Conservation (phyloP, 2,113 vertebrate species). For the Gasterosteus nipponicus region DNA sequence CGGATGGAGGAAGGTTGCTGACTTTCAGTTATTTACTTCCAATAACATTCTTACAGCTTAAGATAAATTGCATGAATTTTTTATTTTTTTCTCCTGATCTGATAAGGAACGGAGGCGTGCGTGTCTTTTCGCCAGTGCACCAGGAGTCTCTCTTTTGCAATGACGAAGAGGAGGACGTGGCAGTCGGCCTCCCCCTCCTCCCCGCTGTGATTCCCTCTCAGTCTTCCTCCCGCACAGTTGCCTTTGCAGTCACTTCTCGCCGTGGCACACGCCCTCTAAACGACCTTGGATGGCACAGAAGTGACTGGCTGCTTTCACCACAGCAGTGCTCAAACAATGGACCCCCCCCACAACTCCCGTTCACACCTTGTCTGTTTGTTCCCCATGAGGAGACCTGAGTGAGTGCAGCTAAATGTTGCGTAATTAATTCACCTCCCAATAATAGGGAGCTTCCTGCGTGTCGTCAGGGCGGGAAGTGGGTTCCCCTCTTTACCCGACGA, state of each 20-base stretch:
- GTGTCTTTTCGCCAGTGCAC: not conserved
- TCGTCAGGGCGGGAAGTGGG: constrained; percentile 53
- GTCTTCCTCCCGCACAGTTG: constrained; percentile 33
- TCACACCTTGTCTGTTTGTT: no score
- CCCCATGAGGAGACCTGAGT: constrained; percentile 40
- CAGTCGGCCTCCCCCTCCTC: constrained; percentile 14
- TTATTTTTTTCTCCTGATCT: not conserved
- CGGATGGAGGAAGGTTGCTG: constrained; percentile 11
- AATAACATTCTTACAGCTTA: constrained; percentile 9
- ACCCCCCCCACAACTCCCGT: no score
- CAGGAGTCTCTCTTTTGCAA: constrained; percentile 13
- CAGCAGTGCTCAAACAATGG: no score
- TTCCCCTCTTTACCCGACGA: constrained; percentile 48
- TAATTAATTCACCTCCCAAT: constrained; percentile 69
- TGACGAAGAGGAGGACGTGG: constrained; percentile 19
- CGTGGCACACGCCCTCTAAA: constrained; percentile 63
- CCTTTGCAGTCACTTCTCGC: constrained; percentile 48
- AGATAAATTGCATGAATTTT: not conserved
- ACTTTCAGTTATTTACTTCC: constrained; percentile 13
- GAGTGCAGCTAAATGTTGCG: constrained; percentile 65
- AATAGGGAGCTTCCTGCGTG: constrained; percentile 53
- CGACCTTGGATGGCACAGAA: constrained; percentile 70
- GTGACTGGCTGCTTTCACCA: constrained; percentile 14
- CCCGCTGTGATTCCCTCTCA: constrained; percentile 29
- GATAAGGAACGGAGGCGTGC: not conserved